phyloP scores from a whole-genome alignment of 2,797 vertebrate species.

The Alca torda region DNA sequence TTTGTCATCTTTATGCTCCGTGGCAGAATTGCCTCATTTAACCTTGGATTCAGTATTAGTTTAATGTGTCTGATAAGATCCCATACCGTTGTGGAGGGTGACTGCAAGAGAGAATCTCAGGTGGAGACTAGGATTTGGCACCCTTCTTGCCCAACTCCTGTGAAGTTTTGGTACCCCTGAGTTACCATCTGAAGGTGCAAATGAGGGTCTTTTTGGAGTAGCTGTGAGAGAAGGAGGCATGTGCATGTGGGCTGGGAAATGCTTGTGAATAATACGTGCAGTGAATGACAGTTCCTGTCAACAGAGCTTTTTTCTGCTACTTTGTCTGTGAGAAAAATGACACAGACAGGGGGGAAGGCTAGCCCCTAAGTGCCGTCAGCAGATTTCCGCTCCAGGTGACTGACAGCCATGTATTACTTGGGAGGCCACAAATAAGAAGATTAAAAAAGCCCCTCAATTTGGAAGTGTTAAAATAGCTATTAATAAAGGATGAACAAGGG shows the following conservation, averaged over 20 bases:
- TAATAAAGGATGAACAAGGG: neutral
- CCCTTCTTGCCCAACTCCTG: neutral
- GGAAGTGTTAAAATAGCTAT: neutral
- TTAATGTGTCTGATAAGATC: neutral
- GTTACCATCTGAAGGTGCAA: neutral
- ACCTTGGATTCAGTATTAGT: neutral
- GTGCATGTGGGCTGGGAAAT: neutral
- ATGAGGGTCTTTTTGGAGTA: neutral
- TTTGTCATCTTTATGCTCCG: neutral
- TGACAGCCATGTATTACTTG: neutral
- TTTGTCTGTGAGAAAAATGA: neutral
- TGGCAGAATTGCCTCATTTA: neutral
- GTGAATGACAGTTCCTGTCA: neutral
- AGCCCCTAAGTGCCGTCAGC: neutral
- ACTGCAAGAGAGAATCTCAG: neutral
- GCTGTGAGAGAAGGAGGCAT: neutral
- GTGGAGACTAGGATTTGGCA: neutral
- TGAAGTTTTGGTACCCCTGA: neutral
- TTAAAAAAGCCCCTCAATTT: fast-evolving
- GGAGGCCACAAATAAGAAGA: neutral
- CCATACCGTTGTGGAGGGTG: neutral
- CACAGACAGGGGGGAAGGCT: fast-evolving
- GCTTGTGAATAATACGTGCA: neutral
- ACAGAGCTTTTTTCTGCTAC: neutral
- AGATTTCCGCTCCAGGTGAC: neutral